phyloP scores from a whole-genome alignment of 2,888 invertebrate genomes.

The Aphidius colemani region DNA sequence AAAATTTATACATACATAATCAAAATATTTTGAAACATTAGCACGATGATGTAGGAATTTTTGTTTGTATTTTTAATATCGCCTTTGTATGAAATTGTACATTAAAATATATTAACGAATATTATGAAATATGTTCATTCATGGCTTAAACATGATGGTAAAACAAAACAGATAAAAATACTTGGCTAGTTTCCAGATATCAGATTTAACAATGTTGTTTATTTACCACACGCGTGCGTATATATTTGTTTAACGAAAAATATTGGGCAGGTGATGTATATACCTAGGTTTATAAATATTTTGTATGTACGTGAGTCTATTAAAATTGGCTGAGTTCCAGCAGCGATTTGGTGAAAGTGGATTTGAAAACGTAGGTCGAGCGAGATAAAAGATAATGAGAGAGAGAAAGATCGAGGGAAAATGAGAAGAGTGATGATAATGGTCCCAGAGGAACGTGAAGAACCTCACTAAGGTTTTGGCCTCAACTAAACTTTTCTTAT shows the following conservation, averaged over 20 bases:
- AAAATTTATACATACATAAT: too few relatives aligned
- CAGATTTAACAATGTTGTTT: slow-evolving; percentile 2
- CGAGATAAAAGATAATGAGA: background rate
- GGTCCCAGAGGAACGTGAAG: background rate
- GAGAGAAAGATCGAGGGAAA: background rate
- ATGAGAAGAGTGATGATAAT: background rate
- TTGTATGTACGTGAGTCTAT: slow-evolving; percentile 9
- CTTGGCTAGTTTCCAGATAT: slow-evolving; percentile 15
- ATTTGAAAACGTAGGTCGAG: slow-evolving; percentile 8
- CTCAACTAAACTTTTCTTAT: too few relatives aligned
- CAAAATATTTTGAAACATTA: too few relatives aligned
- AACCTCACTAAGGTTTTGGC: slow-evolving; percentile 8
- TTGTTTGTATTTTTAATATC: too few relatives aligned
- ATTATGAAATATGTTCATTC: slow-evolving; percentile 12
- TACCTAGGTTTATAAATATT: slow-evolving; percentile 3
- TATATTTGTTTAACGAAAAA: slow-evolving; percentile 14
- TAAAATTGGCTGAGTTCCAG: slow-evolving; percentile 24
- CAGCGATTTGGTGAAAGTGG: background rate
- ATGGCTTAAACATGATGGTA: background rate
- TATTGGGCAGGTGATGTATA: too few relatives aligned
- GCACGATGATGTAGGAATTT: too few relatives aligned
- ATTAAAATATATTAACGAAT: background rate
- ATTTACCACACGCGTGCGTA: slow-evolving; percentile 1
- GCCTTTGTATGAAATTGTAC: background rate
- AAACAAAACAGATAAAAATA: too few relatives aligned